A percentile compares a stretch with the other conserved stretches of the same genome.
phyloP scores from a whole-genome alignment of 2,797 vertebrate species.

The Delichon dasypus region DNA sequence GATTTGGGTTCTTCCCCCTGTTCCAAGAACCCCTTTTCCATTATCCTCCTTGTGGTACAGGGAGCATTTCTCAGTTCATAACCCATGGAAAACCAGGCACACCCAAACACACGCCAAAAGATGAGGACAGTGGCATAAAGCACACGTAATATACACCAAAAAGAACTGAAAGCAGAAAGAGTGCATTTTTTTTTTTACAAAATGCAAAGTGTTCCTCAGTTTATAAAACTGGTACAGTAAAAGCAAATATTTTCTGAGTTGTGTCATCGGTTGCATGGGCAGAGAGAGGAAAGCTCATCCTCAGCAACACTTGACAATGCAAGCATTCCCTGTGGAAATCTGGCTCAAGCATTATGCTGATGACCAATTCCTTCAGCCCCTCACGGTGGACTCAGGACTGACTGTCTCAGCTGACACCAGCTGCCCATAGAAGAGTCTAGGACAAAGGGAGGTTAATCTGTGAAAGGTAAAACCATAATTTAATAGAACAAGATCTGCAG shows the following conservation, averaged over 20 bases:
- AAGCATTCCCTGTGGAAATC: not conserved
- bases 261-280: not conserved
- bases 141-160: not conserved
- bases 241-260: not conserved
- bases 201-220: not conserved
- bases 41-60: not conserved
- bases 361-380: fast-evolving
- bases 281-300: not conserved
- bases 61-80: not conserved
- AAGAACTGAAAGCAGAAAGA: not conserved
- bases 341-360: not conserved
- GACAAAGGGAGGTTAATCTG: not conserved
- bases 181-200: not conserved
- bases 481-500: not conserved
- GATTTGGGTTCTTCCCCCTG: constrained; percentile 12
- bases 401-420: not conserved
- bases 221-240: not conserved
- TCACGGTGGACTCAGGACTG: not conserved
- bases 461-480: not conserved
- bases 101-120: not conserved
- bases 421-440: not conserved
- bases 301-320: not conserved
- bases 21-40: not conserved
- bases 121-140: not conserved
- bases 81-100: not conserved